These are phyloP conservation scores for Stramonita haemastoma DNA, from an alignment of 2,888 invertebrate species.

Conservation along the genomic window DNA sequence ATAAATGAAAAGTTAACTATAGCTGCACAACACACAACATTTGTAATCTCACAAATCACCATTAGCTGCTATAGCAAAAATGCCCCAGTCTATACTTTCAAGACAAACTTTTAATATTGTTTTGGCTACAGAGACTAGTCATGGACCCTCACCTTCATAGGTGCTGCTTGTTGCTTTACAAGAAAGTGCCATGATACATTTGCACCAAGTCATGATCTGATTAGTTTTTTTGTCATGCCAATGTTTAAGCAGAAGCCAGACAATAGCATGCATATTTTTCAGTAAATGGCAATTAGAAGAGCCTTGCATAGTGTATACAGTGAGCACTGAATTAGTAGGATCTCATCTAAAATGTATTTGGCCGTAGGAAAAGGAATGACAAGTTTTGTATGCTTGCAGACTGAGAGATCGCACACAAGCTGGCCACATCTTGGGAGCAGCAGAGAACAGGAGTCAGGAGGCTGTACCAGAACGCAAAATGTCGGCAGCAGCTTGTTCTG, in stretches of 20 bases:
- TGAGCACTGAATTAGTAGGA: neutral
- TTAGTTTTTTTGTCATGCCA: too few relatives aligned
- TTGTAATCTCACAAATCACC: too few relatives aligned
- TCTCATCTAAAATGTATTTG: neutral
- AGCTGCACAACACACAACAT: too few relatives aligned
- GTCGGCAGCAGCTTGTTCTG: conserved; percentile 56
- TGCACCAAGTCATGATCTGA: too few relatives aligned
- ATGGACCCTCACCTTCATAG: too few relatives aligned
- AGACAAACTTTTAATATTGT: too few relatives aligned
- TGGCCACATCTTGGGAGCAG: conserved; percentile 67
- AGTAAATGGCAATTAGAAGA: neutral
- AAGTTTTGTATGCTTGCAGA: neutral
- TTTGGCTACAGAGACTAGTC: too few relatives aligned
- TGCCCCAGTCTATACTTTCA: too few relatives aligned
- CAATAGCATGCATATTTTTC: neutral
- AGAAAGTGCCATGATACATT: too few relatives aligned
- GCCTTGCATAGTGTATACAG: neutral
- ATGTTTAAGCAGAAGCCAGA: neutral
- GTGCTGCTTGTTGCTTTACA: too few relatives aligned
- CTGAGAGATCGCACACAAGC: conserved; percentile 55
- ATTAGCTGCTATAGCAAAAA: too few relatives aligned
- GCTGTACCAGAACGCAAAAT: conserved; percentile 60
- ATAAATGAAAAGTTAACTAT: too few relatives aligned
- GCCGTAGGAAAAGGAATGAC: neutral
- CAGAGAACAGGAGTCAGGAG: conserved; percentile 49